These are phyloP conservation scores for Cerastis leucographa DNA, from an alignment of 2,888 invertebrate species.

Conservation along the genomic window DNA sequence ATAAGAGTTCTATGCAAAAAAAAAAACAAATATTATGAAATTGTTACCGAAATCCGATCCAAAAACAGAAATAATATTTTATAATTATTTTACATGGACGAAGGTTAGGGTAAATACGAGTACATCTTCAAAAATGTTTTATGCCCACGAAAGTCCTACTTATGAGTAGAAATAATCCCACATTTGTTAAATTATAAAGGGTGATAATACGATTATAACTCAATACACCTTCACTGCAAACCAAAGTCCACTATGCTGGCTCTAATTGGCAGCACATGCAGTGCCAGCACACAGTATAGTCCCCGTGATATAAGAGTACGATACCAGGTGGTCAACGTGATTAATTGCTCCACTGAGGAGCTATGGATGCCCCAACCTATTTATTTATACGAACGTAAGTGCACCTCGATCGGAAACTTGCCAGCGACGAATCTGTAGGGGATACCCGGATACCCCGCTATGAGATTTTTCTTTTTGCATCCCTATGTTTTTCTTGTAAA, in stretches of 20 bases:
- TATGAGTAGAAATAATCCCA: background rate
- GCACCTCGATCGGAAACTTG: slow-evolving; percentile 74
- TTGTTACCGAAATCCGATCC: too few species aligned
- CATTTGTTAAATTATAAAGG: background rate
- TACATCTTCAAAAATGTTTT: background rate
- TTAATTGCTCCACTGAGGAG: slow-evolving; percentile 83
- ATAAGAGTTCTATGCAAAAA: too few species aligned
- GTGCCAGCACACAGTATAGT: slow-evolving; percentile 60
- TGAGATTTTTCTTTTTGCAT: slow-evolving; percentile 68
- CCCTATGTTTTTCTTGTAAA: slow-evolving; percentile 64
- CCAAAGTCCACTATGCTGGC: slow-evolving; percentile 34
- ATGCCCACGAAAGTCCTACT: background rate
- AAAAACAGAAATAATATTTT: too few species aligned
- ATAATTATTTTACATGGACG: too few species aligned
- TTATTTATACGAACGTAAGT: slow-evolving; percentile 78
- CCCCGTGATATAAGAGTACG: slow-evolving; percentile 77
- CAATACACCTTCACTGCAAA: slow-evolving; percentile 1
- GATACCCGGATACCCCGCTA: slow-evolving; percentile 62
- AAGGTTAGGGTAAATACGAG: too few species aligned
- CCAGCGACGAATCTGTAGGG: slow-evolving; percentile 71
- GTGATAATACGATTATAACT: slow-evolving; percentile 13
- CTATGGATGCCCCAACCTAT: slow-evolving; percentile 78
- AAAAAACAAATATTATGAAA: too few species aligned
- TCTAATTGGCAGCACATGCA: slow-evolving; percentile 67
- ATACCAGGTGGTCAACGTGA: slow-evolving; percentile 85